These are phyloP conservation scores for Pandion haliaetus DNA, from an alignment of 2,113 vertebrate species.

Conservation along the genomic window DNA sequence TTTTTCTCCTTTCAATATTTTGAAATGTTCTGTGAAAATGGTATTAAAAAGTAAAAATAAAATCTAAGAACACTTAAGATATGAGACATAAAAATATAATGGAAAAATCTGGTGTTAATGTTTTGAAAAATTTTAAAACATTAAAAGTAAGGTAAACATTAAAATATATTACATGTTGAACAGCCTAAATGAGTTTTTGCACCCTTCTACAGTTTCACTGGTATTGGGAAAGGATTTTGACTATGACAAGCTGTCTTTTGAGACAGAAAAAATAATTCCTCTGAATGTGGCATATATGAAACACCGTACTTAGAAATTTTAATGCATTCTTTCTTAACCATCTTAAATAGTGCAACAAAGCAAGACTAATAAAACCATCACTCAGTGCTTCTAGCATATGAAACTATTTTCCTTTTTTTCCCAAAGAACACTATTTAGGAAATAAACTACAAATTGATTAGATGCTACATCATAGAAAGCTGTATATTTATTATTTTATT, in stretches of 20 bases:
- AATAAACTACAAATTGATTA: background rate
- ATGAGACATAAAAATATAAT: background rate
- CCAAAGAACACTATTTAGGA: background rate
- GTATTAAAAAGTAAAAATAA: background rate
- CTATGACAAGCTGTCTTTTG: background rate
- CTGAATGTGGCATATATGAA: background rate
- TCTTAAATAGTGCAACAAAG: background rate
- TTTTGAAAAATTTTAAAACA: background rate
- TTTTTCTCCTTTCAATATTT: background rate
- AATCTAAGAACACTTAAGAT: background rate
- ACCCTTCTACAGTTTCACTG: background rate
- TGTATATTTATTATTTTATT: background rate
- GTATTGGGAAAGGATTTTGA: background rate
- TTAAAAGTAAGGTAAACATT: background rate
- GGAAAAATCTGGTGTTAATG: background rate
- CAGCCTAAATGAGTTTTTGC: background rate
- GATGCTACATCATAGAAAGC: background rate
- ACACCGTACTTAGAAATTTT: background rate
- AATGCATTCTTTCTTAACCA: background rate
- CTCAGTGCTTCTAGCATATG: background rate
- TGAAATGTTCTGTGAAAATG: background rate
- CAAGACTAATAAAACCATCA: background rate
- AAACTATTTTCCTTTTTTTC: background rate
- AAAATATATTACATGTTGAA: background rate
- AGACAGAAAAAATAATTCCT: background rate